A percentile compares a stretch with the other conserved stretches of the same genome.
Evolutionary conservation across 37 sponge, comb jelly and placozoan genomes (phyloP).

Genomic region (Oopsacas minuta): DNA sequence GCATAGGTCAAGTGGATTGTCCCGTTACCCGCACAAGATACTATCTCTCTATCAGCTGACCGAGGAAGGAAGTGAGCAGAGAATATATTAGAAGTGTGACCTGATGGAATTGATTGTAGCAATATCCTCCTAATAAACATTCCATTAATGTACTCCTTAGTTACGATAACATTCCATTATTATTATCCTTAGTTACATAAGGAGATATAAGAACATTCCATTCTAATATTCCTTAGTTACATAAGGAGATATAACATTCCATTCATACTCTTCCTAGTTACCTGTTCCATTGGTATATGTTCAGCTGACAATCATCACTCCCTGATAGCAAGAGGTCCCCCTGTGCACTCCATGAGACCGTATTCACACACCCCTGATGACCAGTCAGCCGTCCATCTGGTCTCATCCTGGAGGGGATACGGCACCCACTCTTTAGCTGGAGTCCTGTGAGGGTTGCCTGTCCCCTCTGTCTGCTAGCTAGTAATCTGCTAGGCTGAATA

Average conservation of each 20-base stretch:
- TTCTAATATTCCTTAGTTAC: neutral
- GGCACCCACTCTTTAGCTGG: neutral
- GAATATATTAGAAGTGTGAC: constrained; percentile 71
- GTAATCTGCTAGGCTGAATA: neutral
- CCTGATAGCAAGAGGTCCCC: constrained; percentile 57
- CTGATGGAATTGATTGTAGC: constrained; percentile 28
- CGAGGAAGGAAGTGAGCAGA: constrained; percentile 64
- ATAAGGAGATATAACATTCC: neutral
- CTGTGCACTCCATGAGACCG: constrained; percentile 51
- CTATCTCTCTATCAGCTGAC: constrained; percentile 33
- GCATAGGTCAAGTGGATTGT: constrained; percentile 53
- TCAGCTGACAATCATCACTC: constrained; percentile 71
- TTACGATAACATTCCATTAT: neutral
- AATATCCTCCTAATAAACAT: neutral
- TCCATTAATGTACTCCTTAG: neutral
- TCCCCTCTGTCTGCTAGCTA: neutral
- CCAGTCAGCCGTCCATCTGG: constrained; percentile 9
- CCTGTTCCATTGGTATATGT: constrained; percentile 39
- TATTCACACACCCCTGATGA: constrained; percentile 47
- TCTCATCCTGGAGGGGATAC: neutral
- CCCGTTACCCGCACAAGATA: constrained; percentile 79
- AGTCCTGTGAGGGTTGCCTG: neutral
- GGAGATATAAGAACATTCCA: neutral
- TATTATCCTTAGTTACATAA: neutral
- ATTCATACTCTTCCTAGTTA: neutral